These are phyloP conservation scores for Lophura nycthemera DNA, from an alignment of 2,113 vertebrate genomes.

Conservation along the genomic window DNA sequence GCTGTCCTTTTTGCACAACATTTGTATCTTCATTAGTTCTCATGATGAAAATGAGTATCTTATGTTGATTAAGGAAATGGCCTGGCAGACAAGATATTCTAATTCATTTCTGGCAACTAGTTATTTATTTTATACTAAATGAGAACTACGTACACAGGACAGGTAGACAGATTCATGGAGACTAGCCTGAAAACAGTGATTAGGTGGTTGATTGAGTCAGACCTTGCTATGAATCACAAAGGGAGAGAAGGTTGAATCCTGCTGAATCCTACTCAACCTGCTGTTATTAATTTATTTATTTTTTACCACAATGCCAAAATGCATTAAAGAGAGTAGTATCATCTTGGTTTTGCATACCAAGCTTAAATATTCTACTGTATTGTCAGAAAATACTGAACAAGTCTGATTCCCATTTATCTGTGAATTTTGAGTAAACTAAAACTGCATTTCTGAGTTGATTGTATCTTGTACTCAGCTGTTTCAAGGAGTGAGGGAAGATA, in stretches of 20 bases:
- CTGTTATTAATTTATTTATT: not conserved
- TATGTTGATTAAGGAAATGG: conserved; percentile 5
- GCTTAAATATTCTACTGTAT: not conserved
- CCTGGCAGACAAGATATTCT: not conserved
- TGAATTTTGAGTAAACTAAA: not conserved
- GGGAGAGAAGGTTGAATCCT: not conserved
- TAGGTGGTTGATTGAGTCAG: not conserved
- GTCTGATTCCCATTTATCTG: not conserved
- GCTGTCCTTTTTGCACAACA: not conserved
- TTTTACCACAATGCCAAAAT: rapidly evolving
- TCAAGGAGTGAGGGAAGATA: not conserved
- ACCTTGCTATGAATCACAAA: not conserved
- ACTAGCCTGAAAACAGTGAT: not conserved
- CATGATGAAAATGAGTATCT: not conserved
- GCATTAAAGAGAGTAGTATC: not conserved
- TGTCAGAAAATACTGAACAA: not conserved
- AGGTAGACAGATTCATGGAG: not conserved
- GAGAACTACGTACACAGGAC: not conserved
- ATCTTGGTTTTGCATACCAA: not conserved
- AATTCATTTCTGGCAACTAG: not conserved
- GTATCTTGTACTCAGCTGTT: not conserved
- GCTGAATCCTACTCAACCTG: not conserved
- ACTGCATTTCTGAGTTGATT: not conserved
- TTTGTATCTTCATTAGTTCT: not conserved
- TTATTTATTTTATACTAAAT: not conserved